Evolutionary conservation across 1,140 invertebrate genomes (phyloP).

Genomic region (Trichonephila clavata): DNA sequence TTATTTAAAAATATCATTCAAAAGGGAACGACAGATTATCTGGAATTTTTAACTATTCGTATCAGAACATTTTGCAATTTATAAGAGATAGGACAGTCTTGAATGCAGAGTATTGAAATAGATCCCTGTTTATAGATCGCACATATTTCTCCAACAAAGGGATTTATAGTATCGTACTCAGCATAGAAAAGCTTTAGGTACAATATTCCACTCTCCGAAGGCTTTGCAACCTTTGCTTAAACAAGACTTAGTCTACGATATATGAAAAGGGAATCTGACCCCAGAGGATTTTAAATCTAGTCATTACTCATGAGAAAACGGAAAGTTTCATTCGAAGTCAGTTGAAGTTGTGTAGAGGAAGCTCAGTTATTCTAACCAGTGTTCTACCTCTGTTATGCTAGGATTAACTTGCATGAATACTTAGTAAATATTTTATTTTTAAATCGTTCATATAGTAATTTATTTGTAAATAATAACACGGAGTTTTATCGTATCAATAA

Average conservation of each 20-base stretch:
- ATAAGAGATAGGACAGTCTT: background rate
- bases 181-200: background rate
- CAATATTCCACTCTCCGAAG: background rate
- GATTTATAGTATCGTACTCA: background rate
- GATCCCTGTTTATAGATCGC: background rate
- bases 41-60: background rate
- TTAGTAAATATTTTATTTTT: too few relatives aligned
- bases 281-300: background rate
- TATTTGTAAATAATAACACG: too few relatives aligned
- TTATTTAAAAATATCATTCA: too few relatives aligned
- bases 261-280: background rate
- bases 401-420: too few relatives aligned
- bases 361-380: too few relatives aligned
- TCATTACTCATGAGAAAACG: conserved; percentile 9
- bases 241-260: background rate
- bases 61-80: background rate
- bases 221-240: conserved; percentile 14
- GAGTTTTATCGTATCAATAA: too few relatives aligned
- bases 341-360: too few relatives aligned
- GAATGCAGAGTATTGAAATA: background rate
- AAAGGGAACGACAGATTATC: background rate
- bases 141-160: background rate
- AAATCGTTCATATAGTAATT: too few relatives aligned
- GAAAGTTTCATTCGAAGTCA: background rate
- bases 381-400: too few relatives aligned